Evolutionary conservation across 2,888 invertebrate species (phyloP), one percentile per base, ranked within the genome.

Genomic region (Coronaproctus castanopsis): DNA sequence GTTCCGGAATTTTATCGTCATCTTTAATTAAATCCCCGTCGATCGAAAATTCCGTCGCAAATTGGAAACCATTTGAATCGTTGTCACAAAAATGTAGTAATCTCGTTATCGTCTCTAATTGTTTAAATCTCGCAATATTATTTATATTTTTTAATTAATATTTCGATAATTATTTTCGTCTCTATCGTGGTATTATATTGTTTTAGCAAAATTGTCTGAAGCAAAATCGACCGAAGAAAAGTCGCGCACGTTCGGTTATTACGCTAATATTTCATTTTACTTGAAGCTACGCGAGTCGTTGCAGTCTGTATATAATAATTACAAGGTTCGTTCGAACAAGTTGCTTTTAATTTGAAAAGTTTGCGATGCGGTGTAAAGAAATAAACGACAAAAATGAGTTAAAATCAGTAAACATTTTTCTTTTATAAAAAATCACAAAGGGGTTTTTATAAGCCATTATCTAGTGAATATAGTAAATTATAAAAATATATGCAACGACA

Each of bases 261-360:
- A 64, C 58, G 55, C 57, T 8, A 60, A 65, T 51, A 79, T 82
- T 62, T 82, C 86, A 0, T 85, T 89, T 70, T 93, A 92, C 70
- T 78, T 87, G 76, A 87, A 85, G 72, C 77, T 93, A 62, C 86
- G 86, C 71, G 88, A 88, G 61, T 80, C 81, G 57, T 71, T 93
- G 59, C 83, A 82, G 69, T 83, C 84, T 64, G 84, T 89, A 2
- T 86, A 88, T 72, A 81, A 82, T 24, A 92, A 87, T 75, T 89
- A 90, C 73, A 88, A 87, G 79, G 89, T 87, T 70, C 70, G 68
- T 65, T 49, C 14, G 21, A n/a, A n/a, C n/a, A n/a, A n/a, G n/a
- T n/a, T n/a, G n/a, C n/a, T n/a, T n/a, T n/a, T n/a, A n/a, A n/a
- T n/a, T n/a, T n/a, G n/a, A n/a, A n/a, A n/a, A n/a, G n/a, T n/a